Evolutionary conservation across 2,113 vertebrate species (phyloP), one percentile per base, ranked within the genome.

Genomic region (Piprites chloris): DNA sequence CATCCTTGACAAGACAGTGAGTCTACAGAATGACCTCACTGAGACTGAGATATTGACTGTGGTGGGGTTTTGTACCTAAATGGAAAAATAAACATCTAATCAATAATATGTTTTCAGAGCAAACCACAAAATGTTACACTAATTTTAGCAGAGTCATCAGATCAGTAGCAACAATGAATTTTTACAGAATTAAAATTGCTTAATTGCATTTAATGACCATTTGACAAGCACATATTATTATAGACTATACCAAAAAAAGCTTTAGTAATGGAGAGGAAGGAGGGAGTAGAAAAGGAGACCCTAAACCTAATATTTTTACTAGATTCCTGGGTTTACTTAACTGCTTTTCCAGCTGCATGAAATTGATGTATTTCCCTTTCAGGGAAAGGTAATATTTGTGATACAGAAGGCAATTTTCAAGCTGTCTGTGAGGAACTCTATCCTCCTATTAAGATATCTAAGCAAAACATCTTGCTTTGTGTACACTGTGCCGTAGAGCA

Each of bases 361-460:
- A 96, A 58, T 1, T 30, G 49, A 94, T 77, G 21, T 33, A 53
- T 73, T 72, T 86, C 91, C 50, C 24, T 74, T 95, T 94, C 86
- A 81, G 42, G 18, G 56, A 82, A 81, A 95, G 55, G 81, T 88
- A 96, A 94, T 68, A 74, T 82, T 95, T 90, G 78, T 78, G 82
- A 90, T 81, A 65, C 55, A 90, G 72, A 88, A 95, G 33, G n/a
- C 72, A 93, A 63, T 93, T 91, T 93, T 95, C 68, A 85, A 79
- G 55, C 78, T 95, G 72, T 74, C 50, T 93, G 19, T 76, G 77
- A 91, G 58, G 62, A 89, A 22, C 50, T 85, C 77, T 81, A 55
- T 35, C 55, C 27, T 86, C 32, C 39, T 80, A 47, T 88, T 87
- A 76, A 73, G 85, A 84, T 62, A 81, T 59, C 68, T 92, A 90